Evolutionary conservation across 2,797 vertebrate genomes (phyloP).

Genomic region (Cheracebus regulus): DNA sequence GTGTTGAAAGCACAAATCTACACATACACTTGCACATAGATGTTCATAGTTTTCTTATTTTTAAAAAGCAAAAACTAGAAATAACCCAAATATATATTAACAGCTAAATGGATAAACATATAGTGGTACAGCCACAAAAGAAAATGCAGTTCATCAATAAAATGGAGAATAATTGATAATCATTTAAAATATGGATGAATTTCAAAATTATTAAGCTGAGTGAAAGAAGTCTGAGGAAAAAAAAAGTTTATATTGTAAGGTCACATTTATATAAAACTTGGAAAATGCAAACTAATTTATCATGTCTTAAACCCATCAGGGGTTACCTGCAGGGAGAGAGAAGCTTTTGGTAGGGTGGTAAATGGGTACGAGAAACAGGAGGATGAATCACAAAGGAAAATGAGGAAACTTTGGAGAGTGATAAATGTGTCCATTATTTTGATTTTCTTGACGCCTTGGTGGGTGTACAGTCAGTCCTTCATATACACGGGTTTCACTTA

Average conservation of each 20-base stretch:
- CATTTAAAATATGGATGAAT: background rate
- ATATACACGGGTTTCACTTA: background rate
- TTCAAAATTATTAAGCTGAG: background rate
- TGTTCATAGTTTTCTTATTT: background rate
- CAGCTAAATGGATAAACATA: background rate
- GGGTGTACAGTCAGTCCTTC: background rate
- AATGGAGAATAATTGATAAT: background rate
- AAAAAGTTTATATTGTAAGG: background rate
- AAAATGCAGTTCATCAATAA: background rate
- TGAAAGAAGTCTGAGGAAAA: background rate
- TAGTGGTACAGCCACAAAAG: background rate
- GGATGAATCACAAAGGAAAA: background rate
- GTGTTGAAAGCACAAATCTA: background rate
- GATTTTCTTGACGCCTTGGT: background rate
- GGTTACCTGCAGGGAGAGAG: accelerated
- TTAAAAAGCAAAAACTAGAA: background rate
- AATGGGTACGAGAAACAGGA: background rate
- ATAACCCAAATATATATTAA: background rate
- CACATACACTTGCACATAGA: background rate
- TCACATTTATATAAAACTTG: background rate
- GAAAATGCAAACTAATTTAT: background rate
- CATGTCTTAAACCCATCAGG: accelerated
- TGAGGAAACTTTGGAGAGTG: background rate
- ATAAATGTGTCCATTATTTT: background rate
- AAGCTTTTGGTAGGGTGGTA: background rate